A percentile compares a stretch with the other conserved stretches of the same genome.
Evolutionary conservation across 2,113 vertebrate species (phyloP).

Genomic region (Vidua macroura): DNA sequence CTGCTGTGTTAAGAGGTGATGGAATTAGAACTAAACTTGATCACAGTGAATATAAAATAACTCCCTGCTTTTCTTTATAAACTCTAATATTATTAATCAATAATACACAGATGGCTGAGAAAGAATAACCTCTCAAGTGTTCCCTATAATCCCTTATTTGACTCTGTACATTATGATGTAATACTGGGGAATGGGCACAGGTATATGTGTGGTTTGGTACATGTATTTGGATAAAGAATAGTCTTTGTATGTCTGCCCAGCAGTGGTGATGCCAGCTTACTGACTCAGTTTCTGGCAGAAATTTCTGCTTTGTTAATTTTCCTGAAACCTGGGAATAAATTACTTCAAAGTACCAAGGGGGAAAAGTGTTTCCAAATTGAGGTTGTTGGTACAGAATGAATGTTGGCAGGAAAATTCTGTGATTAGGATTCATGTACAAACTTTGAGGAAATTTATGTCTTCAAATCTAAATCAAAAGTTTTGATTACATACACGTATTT

Average conservation of each 20-base stretch:
- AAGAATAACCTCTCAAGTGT: neutral
- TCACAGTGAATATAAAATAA: neutral
- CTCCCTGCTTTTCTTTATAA: neutral
- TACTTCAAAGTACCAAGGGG: neutral
- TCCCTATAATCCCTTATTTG: neutral
- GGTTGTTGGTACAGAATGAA: neutral
- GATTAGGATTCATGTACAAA: neutral
- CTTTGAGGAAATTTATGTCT: neutral
- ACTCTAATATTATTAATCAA: neutral
- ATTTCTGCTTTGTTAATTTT: neutral
- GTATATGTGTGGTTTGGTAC: neutral
- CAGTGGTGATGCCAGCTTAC: neutral
- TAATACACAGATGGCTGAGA: neutral
- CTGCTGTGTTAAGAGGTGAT: neutral
- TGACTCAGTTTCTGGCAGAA: slow-evolving; percentile 37
- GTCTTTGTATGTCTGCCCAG: neutral
- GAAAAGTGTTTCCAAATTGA: neutral
- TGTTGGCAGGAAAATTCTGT: neutral
- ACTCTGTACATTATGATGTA: neutral
- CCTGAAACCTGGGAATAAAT: neutral
- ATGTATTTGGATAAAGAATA: neutral
- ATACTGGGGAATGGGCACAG: neutral
- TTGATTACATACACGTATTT: neutral
- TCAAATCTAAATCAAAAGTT: neutral
- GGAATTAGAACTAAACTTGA: neutral